Conservation (phyloP, 2,797 vertebrate genomes). For the Enteromius trimaculatus region DNA sequence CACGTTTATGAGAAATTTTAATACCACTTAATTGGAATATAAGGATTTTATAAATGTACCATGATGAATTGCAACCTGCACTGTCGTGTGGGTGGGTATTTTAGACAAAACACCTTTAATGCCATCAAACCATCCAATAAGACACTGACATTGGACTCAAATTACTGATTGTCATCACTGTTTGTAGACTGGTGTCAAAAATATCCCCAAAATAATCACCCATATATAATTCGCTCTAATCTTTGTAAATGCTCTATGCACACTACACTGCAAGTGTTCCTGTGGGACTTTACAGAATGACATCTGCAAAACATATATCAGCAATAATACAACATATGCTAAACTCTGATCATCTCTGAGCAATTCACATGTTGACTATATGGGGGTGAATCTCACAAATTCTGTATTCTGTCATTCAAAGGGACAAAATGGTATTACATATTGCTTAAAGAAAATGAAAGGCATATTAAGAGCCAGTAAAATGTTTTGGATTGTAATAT, state of each 20-base stretch:
- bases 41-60: constrained; percentile 30
- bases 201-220: constrained; percentile 37
- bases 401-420: background rate
- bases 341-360: constrained; percentile 13
- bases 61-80: constrained; percentile 25
- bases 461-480: background rate
- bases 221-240: constrained; percentile 32
- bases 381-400: constrained; percentile 25
- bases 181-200: constrained; percentile 61
- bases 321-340: constrained; percentile 24
- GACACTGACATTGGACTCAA: constrained; percentile 55
- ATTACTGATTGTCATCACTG: constrained; percentile 79
- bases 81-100: constrained; percentile 4
- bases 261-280: constrained; percentile 11
- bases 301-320: constrained; percentile 7
- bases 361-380: background rate
- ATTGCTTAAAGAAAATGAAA: background rate
- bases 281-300: constrained; percentile 1
- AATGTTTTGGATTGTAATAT: no score
- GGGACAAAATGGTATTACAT: background rate
- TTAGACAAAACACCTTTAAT: constrained; percentile 40
- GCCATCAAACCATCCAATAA: constrained; percentile 36
- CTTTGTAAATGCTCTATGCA: constrained; percentile 23
- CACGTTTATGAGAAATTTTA: constrained; percentile 42
- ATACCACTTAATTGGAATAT: constrained; percentile 33